Percentiles rank a stretch among this genome's conserved stretches.
Evolutionary conservation across 2,113 vertebrate species (phyloP).

Genomic region (Melanotaenia duboulayi): DNA sequence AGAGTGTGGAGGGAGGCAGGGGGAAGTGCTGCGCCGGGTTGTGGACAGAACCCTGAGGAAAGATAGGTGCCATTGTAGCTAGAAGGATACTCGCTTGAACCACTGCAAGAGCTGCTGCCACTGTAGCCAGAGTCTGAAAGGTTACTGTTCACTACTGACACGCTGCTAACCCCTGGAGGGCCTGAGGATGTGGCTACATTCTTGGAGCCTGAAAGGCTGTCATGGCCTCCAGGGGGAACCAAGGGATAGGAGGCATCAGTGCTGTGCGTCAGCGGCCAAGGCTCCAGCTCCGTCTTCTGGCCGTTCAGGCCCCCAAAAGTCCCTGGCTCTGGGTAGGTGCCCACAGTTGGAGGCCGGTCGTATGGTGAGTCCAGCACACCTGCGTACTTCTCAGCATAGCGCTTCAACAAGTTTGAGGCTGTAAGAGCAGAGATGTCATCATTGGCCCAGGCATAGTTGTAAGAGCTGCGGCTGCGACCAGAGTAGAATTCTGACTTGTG

Average conservation of each 20-base stretch:
- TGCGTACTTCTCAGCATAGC: constrained; percentile 97
- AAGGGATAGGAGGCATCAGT: constrained; percentile 87
- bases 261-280: constrained; percentile 87
- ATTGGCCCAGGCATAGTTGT: constrained; percentile 96
- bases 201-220: constrained; percentile 87
- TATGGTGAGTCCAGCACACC: constrained; percentile 91
- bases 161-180: constrained; percentile 82
- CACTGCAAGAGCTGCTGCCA: constrained; percentile 81
- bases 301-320: constrained; percentile 87
- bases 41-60: constrained; percentile 91
- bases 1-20: constrained; percentile 83
- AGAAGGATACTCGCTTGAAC: constrained; percentile 86
- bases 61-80: constrained; percentile 91
- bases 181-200: constrained; percentile 75
- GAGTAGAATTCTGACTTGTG: constrained; percentile 92
- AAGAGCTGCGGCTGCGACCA: constrained; percentile 84
- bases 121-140: constrained; percentile 91
- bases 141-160: constrained; percentile 85
- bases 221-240: constrained; percentile 83
- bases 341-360: constrained; percentile 85
- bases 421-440: constrained; percentile 97
- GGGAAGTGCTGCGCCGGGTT: constrained; percentile 85
- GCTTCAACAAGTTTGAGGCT: constrained; percentile 96
- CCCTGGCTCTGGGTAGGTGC: constrained; percentile 84
- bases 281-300: constrained; percentile 90